Percentiles rank a stretch among this genome's conserved stretches.
phyloP scores from a whole-genome alignment of 2,797 vertebrate species.

The Rhinatrema bivittatum region DNA sequence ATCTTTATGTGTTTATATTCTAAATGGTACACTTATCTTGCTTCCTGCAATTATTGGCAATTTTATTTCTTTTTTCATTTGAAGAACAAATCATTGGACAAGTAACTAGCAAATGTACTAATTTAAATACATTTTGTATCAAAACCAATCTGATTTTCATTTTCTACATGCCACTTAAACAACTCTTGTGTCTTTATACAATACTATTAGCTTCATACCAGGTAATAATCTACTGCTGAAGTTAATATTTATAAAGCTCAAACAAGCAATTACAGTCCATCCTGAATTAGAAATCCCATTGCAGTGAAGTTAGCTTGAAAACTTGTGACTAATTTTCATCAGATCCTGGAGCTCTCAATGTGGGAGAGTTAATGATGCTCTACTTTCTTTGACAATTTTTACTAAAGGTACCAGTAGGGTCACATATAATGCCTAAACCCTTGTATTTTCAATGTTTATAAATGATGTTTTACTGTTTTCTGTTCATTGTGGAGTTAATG shows the following conservation, averaged over 20 bases:
- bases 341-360: background rate
- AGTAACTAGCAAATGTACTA: background rate
- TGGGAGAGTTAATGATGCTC: background rate
- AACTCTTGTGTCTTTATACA: background rate
- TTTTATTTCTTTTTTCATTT: background rate
- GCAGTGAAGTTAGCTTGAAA: background rate
- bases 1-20: no score
- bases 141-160: background rate
- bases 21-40: fast-evolving
- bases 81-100: background rate
- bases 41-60: background rate
- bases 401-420: background rate
- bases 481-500: background rate
- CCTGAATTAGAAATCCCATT: background rate
- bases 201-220: background rate
- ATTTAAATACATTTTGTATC: background rate
- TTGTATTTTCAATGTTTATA: background rate
- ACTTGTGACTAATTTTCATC: background rate
- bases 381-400: background rate
- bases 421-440: background rate
- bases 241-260: background rate
- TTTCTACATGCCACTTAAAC: background rate
- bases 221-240: background rate
- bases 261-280: background rate
- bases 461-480: background rate